Base-by-base conservation (phyloP, 2,797 vertebrate genomes). In the Kryptolebias ocellatus region DNA sequence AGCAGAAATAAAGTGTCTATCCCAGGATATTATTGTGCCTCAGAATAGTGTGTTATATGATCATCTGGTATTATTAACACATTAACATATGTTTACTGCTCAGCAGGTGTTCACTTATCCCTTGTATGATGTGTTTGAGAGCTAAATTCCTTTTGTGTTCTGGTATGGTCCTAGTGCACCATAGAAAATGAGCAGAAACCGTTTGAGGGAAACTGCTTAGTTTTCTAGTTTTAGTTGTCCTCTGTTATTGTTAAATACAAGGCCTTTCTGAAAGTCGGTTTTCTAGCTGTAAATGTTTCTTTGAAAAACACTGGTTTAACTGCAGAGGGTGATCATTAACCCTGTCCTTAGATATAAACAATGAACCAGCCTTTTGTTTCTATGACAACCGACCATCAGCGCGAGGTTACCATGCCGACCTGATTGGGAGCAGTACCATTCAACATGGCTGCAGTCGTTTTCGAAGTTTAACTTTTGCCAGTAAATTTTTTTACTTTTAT, bases 371-470 rank as follows among this genome's bases (percentile, higher is more conserved):
- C 65, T 92, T 90, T 76, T 54, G 2, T 89, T 85, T 45, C 87
- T 50, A 77, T 67, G 83, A 64, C 78, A 87, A 91, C 79, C 24
- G 34, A 27, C 70, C 60, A 75, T 74, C 82, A 91, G 85, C 74
- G 84, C 49, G 42, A 52, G 11, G 86, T 93, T 73, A 53, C 92
- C 81, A 15, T 73, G 80, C 68, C 59, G 90, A 92, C 89, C 24
- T 7, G n/a, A 60, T 49, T 28, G 53, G 34, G 53, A 78, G 64
- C 39, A 27, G 11, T 52, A 10, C 15, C 39, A 61, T 53, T 39
- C 55, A 18, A 1, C 34, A 29, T 18, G 42, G 16, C 74, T 72
- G 78, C 53, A 70, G 75, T 34, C 15, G 44, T 44, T 74, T 9
- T 8, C 24, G 5, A 81, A 88, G 50, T 69, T 83, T 71, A 16